A percentile compares a stretch with the other conserved stretches of the same genome.
phyloP scores from a whole-genome alignment of 2,113 vertebrate genomes.

The Pagrus major region DNA sequence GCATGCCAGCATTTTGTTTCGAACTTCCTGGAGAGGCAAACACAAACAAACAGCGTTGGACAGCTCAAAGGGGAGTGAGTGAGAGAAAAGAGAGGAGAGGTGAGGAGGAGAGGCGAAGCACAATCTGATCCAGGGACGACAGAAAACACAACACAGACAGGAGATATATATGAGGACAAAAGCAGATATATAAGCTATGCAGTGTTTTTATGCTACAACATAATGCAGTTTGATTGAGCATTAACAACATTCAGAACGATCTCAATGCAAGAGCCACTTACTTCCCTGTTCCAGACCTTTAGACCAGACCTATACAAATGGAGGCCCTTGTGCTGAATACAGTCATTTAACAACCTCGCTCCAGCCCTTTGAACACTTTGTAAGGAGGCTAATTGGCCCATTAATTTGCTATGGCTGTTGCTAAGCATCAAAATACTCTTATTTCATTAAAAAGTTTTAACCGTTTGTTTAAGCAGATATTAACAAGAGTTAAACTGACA shows the following conservation, averaged over 20 bases:
- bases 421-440: too few relatives aligned
- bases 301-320: too few relatives aligned
- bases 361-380: too few relatives aligned
- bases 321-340: too few relatives aligned
- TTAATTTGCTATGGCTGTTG: too few relatives aligned
- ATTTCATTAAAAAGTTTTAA: too few relatives aligned
- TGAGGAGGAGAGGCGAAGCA: conserved; percentile 3
- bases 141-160: neutral
- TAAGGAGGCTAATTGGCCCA: too few relatives aligned
- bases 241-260: neutral
- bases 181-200: neutral
- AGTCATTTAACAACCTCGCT: too few relatives aligned
- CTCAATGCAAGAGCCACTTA: neutral
- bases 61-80: conserved; percentile 36
- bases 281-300: neutral
- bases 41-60: conserved; percentile 76
- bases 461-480: too few relatives aligned
- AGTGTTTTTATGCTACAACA: neutral
- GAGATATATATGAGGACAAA: neutral
- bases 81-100: conserved; percentile 29
- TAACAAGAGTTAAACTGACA: too few relatives aligned
- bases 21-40: conserved; percentile 77
- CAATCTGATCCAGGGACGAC: neutral
- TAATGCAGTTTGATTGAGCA: conserved; percentile 1
- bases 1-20: conserved; percentile 72